Conservation (phyloP, 2,888 invertebrate species). For the Copidosoma aretas region DNA sequence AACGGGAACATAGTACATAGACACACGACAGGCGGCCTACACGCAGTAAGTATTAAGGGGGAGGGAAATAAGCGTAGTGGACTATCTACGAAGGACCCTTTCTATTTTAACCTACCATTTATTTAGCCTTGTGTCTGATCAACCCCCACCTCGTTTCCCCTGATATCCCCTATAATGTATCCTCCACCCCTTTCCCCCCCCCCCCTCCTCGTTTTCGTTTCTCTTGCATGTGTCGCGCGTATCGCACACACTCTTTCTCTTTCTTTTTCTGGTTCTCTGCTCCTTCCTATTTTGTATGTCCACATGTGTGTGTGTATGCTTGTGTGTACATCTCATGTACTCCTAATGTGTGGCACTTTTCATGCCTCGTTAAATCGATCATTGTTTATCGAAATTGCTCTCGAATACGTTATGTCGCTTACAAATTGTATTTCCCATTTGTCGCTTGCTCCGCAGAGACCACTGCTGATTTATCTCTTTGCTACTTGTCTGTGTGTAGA, state of each 20-base stretch:
- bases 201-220: background rate
- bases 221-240: background rate
- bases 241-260: background rate
- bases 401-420: background rate
- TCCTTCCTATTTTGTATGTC: background rate
- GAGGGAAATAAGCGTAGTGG: no score
- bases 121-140: no score
- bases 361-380: constrained; percentile 28
- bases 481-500: no score
- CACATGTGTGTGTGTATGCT: background rate
- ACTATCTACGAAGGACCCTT: no score
- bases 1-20: background rate
- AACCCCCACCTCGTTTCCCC: no score
- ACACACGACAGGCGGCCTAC: no score
- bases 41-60: no score
- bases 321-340: background rate
- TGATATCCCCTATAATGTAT: no score
- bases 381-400: constrained; percentile 21
- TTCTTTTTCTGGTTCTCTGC: constrained; percentile 1
- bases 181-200: background rate
- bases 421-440: constrained; percentile 24
- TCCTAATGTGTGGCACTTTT: constrained; percentile 7
- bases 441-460: no score
- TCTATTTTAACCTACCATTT: no score
- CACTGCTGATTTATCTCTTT: no score